Percentiles rank a stretch among this genome's conserved stretches.
These are phyloP conservation scores for Drosophila setifemur DNA, from an alignment of 1,140 invertebrate species.

Conservation along the genomic window DNA sequence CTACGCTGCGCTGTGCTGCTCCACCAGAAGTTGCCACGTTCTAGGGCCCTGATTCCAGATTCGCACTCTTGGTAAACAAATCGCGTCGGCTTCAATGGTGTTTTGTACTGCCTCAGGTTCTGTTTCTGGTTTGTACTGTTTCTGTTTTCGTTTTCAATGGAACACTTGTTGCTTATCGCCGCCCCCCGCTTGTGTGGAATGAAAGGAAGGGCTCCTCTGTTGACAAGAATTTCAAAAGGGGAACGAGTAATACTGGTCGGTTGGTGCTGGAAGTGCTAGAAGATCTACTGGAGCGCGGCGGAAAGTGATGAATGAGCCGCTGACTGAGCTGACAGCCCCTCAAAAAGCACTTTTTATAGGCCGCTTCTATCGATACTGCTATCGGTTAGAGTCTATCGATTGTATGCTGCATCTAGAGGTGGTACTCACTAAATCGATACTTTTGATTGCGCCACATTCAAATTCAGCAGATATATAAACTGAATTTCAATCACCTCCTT, in stretches of 20 bases:
- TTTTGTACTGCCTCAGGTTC: slow-evolving; percentile 3
- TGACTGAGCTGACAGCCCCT: slow-evolving; percentile 58
- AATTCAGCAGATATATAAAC: neutral
- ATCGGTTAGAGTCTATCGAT: neutral
- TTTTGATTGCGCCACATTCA: neutral
- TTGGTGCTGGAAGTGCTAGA: slow-evolving; percentile 16
- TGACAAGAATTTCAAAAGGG: slow-evolving; percentile 7
- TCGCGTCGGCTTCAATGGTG: slow-evolving; percentile 1
- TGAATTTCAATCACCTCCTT: neutral
- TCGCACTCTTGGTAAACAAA: slow-evolving; percentile 14
- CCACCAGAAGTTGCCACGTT: slow-evolving; percentile 34
- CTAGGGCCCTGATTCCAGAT: slow-evolving; percentile 7
- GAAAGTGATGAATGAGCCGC: slow-evolving; percentile 56
- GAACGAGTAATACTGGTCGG: slow-evolving; percentile 63
- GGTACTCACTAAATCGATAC: neutral
- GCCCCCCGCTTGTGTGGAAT: slow-evolving; percentile 3
- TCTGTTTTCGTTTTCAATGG: slow-evolving; percentile 10
- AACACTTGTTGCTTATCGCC: slow-evolving; percentile 64
- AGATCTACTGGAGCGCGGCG: slow-evolving; percentile 45
- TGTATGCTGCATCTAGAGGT: neutral
- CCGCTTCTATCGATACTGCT: slow-evolving; percentile 22
- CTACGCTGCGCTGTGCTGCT: too few relatives aligned
- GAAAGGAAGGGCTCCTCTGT: neutral
- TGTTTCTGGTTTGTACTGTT: slow-evolving; percentile 1
- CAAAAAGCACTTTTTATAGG: slow-evolving; percentile 62